Conservation (phyloP, 2,113 vertebrate species). For the Orcinus orca region DNA sequence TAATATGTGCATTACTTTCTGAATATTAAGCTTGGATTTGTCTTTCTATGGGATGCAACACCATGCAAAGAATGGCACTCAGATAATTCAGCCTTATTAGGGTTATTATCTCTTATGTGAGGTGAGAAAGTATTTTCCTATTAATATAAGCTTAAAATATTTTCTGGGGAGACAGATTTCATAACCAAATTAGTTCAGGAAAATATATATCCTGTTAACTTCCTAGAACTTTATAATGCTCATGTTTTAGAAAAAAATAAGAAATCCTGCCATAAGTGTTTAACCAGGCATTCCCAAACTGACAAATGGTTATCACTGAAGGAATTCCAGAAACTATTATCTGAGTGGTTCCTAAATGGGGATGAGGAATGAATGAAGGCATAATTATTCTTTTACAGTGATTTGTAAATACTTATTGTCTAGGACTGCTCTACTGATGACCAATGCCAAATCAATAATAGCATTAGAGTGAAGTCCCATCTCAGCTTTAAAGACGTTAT, state of each 20-base stretch:
- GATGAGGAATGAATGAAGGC: not conserved
- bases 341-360: not conserved
- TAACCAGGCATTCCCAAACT: not conserved
- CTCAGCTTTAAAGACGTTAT: not conserved
- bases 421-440: not conserved
- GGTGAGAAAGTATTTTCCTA: not conserved
- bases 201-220: not conserved
- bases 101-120: not conserved
- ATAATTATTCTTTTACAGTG: not conserved
- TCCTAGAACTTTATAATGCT: not conserved
- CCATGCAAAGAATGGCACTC: not conserved
- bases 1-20: not conserved
- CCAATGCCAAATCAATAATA: not conserved
- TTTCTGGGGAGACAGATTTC: not conserved
- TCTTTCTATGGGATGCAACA: not conserved
- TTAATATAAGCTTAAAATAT: not conserved
- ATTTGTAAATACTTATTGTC: not conserved
- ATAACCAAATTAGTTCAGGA: not conserved
- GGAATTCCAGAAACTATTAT: not conserved
- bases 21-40: constrained; percentile 22
- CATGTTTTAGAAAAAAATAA: not conserved
- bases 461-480: not conserved
- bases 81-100: not conserved
- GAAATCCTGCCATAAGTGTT: not conserved
- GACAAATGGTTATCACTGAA: not conserved